Conservation (phyloP, 2,113 vertebrate genomes). For the Xenus cinereus region DNA sequence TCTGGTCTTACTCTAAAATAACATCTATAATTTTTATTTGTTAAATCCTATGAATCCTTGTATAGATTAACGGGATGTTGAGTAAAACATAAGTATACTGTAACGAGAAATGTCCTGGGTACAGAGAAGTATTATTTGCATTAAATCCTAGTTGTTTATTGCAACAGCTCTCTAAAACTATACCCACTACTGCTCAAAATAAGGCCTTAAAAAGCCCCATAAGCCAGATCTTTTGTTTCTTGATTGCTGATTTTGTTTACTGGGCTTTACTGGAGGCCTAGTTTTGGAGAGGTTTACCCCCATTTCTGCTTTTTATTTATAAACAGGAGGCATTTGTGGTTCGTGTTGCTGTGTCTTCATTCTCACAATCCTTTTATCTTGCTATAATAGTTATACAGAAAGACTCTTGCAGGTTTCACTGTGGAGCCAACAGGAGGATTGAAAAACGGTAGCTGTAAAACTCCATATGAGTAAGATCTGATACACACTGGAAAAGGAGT, state of each 20-base stretch:
- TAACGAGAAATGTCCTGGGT: not conserved
- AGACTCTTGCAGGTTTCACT: not conserved
- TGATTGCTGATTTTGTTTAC: not conserved
- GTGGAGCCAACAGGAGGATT: not conserved
- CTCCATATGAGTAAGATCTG: fast-evolving
- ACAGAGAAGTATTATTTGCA: not conserved
- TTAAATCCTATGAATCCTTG: not conserved
- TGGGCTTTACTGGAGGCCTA: not conserved
- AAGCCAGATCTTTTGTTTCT: not conserved
- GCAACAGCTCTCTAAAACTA: not conserved
- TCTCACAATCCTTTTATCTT: not conserved
- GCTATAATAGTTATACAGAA: not conserved
- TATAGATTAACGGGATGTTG: not conserved
- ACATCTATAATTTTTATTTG: not conserved
- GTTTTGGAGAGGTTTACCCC: not conserved
- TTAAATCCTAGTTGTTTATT: not conserved
- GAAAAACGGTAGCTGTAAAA: not conserved
- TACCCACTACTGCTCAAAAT: not conserved
- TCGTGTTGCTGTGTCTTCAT: fast-evolving
- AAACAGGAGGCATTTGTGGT: not conserved
- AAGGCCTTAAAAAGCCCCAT: fast-evolving
- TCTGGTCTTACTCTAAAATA: not conserved
- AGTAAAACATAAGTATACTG: not conserved
- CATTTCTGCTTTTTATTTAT: not conserved
- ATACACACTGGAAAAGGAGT: not conserved